A percentile compares a stretch with the other conserved stretches of the same genome.
Conservation (phyloP, 2,888 invertebrate species). For the Drosophila borealis region DNA sequence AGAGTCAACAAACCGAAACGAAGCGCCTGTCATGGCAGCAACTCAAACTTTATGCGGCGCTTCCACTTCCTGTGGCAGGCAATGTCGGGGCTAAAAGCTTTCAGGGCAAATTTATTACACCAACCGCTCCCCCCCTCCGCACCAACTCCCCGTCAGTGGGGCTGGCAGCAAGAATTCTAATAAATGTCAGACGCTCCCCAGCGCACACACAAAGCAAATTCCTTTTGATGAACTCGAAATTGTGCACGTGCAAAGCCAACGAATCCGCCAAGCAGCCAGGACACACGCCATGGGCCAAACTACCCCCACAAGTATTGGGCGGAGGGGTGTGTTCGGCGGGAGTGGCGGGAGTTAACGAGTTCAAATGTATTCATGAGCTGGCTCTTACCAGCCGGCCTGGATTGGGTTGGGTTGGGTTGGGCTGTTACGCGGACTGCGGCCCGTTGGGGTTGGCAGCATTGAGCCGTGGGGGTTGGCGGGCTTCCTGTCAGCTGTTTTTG, state of each 20-base stretch:
- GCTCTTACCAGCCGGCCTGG: constrained; percentile 63
- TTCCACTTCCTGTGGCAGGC: constrained; percentile 38
- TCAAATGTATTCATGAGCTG: constrained; percentile 84
- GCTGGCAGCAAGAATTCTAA: constrained; percentile 71
- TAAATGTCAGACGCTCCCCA: constrained; percentile 76
- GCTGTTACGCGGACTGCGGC: constrained; percentile 1
- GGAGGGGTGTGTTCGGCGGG: constrained; percentile 77
- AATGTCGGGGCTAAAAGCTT: constrained; percentile 58
- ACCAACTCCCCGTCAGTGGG: not conserved
- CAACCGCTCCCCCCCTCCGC: constrained; percentile 14
- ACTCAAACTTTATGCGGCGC: constrained; percentile 48
- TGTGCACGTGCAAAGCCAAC: constrained; percentile 81
- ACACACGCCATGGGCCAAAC: constrained; percentile 65
- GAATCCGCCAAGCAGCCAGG: constrained; percentile 10
- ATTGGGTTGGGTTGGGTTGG: constrained; percentile 47
- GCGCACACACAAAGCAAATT: constrained; percentile 63
- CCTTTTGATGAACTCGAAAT: constrained; percentile 81
- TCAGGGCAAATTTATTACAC: constrained; percentile 59
- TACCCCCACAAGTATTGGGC: constrained; percentile 78
- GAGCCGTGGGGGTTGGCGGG: constrained; percentile 6
- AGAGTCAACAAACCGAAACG: constrained; percentile 73
- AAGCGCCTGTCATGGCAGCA: constrained; percentile 53
- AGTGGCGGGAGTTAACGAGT: constrained; percentile 82
- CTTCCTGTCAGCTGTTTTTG: constrained; percentile 70
- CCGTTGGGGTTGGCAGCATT: constrained; percentile 37